Conservation (phyloP, 2,113 vertebrate species). For the Serinus canaria region DNA sequence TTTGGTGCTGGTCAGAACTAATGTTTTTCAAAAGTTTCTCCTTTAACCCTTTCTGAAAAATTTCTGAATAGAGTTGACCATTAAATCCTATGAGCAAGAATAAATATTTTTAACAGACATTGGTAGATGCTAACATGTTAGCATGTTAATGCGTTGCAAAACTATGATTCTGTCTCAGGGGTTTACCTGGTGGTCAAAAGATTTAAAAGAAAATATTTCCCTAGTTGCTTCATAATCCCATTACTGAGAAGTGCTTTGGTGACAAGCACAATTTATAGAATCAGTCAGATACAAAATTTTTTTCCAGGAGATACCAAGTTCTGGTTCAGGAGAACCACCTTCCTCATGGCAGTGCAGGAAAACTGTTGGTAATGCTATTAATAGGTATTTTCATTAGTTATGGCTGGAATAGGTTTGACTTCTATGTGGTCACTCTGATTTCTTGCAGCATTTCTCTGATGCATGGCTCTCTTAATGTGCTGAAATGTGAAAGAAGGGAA, state of each 20-base stretch:
- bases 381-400: background rate
- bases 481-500: background rate
- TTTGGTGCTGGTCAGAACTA: background rate
- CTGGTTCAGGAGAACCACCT: background rate
- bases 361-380: background rate
- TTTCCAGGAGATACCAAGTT: background rate
- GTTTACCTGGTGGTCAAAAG: background rate
- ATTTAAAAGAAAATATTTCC: background rate
- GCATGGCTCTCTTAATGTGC: background rate
- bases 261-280: background rate
- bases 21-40: background rate
- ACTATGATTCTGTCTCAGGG: background rate
- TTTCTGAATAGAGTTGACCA: background rate
- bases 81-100: background rate
- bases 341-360: background rate
- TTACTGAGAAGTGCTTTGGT: background rate
- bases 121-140: background rate
- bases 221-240: background rate
- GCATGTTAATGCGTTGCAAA: accelerated
- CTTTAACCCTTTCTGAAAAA: background rate
- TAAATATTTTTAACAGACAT: background rate
- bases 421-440: background rate
- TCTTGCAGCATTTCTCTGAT: background rate
- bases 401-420: background rate
- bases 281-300: background rate